Evolutionary conservation across 2,888 invertebrate genomes (phyloP).

Genomic region (Drosophila macrospina): DNA sequence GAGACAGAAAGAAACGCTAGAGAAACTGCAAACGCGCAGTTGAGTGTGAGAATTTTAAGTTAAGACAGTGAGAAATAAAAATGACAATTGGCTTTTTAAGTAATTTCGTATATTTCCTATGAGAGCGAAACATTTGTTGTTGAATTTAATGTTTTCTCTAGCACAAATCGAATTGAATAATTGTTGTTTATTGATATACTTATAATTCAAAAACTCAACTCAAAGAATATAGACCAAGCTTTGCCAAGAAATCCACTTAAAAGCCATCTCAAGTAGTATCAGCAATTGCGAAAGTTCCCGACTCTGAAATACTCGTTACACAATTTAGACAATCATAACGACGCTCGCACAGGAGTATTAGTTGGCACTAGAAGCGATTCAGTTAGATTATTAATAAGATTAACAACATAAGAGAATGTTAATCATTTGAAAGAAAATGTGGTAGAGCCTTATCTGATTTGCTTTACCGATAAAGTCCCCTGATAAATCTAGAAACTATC

Average conservation of each 20-base stretch:
- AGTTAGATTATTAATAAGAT: too few relatives aligned
- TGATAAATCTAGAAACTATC: too few relatives aligned
- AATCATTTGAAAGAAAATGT: too few relatives aligned
- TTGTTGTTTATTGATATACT: slow-evolving; percentile 3
- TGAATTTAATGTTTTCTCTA: background rate
- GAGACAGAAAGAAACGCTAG: slow-evolving; percentile 34
- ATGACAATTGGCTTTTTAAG: slow-evolving; percentile 37
- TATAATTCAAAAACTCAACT: background rate
- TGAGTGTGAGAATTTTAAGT: slow-evolving; percentile 22
- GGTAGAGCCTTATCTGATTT: too few relatives aligned
- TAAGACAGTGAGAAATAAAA: slow-evolving; percentile 40
- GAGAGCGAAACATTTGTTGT: background rate
- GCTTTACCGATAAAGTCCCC: too few relatives aligned
- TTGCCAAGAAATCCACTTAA: background rate
- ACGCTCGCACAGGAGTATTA: too few relatives aligned
- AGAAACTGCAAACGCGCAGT: slow-evolving; percentile 18
- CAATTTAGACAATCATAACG: too few relatives aligned
- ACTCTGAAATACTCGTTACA: too few relatives aligned
- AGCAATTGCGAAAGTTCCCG: too few relatives aligned
- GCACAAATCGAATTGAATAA: background rate
- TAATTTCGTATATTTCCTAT: background rate
- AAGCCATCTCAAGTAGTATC: background rate
- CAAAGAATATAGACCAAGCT: too few relatives aligned
- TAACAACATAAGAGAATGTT: too few relatives aligned
- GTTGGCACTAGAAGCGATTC: too few relatives aligned